Evolutionary conservation across 2,888 invertebrate species (phyloP).

Genomic region (Drosophila ezoana): DNA sequence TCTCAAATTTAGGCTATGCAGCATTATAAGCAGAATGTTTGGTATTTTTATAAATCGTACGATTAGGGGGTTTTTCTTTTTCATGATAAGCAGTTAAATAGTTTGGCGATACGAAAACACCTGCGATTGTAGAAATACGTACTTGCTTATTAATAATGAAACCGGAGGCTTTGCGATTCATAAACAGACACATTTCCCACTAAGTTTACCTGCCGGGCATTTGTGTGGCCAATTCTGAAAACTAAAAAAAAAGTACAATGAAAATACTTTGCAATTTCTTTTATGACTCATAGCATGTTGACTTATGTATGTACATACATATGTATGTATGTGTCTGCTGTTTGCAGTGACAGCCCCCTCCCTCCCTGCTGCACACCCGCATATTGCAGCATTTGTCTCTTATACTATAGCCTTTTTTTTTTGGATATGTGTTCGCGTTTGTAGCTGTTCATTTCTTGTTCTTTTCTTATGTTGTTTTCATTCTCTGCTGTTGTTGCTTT

Average conservation of each 20-base stretch:
- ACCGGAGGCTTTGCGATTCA: not conserved
- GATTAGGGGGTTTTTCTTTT: slow-evolving; percentile 10
- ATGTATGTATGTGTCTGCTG: not conserved
- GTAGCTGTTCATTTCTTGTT: not conserved
- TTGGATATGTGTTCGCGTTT: not conserved
- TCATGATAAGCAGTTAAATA: slow-evolving; percentile 27
- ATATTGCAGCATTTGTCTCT: slow-evolving; percentile 30
- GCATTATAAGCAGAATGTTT: slow-evolving; percentile 1
- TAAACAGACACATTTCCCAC: slow-evolving; percentile 8
- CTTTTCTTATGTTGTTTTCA: not conserved
- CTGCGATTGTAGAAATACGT: slow-evolving; percentile 26
- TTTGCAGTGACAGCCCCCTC: slow-evolving; percentile 4
- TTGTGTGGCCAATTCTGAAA: not conserved
- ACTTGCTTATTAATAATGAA: slow-evolving; percentile 9
- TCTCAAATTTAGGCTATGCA: not conserved
- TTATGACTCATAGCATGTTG: slow-evolving; percentile 10
- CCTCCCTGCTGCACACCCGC: slow-evolving; percentile 24
- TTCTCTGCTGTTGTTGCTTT: slow-evolving; percentile 7
- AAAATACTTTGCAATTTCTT: slow-evolving; percentile 16
- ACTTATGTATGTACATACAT: not conserved
- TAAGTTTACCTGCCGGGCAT: slow-evolving; percentile 2
- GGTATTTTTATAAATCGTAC: slow-evolving; percentile 8
- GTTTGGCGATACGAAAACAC: slow-evolving; percentile 32
- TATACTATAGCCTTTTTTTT: slow-evolving; percentile 16
- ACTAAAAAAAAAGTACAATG: not conserved